Conservation (phyloP, 2,888 invertebrate species). For the Tortrix viridana region DNA sequence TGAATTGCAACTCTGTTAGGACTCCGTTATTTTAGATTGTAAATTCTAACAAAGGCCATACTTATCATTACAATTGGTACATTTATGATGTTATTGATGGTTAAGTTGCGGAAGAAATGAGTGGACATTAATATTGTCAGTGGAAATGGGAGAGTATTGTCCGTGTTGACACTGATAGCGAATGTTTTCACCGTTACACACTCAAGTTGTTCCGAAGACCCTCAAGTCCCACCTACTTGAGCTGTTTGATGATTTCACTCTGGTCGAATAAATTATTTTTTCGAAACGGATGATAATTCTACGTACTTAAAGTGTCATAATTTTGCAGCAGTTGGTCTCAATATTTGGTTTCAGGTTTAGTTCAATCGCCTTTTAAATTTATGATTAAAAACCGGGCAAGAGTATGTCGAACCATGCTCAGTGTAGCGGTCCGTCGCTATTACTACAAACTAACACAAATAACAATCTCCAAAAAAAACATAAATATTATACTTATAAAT, state of each 20-base stretch:
- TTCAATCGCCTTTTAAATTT: too few relatives aligned
- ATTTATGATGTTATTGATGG: constrained; percentile 32
- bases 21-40: constrained; percentile 18
- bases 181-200: constrained; percentile 49
- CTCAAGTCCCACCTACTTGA: constrained; percentile 38
- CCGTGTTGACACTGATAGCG: constrained; percentile 45
- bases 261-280: too few relatives aligned
- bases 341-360: neutral
- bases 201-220: constrained; percentile 42
- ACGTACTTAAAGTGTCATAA: neutral
- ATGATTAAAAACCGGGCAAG: too few relatives aligned
- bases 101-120: constrained; percentile 26
- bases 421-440: too few relatives aligned
- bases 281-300: too few relatives aligned
- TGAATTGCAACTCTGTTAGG: constrained; percentile 31
- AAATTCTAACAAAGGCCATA: constrained; percentile 24
- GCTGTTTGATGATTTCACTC: constrained; percentile 16
- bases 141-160: constrained; percentile 46
- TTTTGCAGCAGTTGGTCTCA: neutral
- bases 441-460: too few relatives aligned
- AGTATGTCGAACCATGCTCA: too few relatives aligned
- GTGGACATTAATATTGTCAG: constrained; percentile 35
- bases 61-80: constrained; percentile 28
- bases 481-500: too few relatives aligned
- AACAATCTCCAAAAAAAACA: too few relatives aligned